Percentiles rank a stretch among this genome's conserved stretches.
phyloP scores from a whole-genome alignment of 2,888 invertebrate genomes.

The Neoscelio sp. region DNA sequence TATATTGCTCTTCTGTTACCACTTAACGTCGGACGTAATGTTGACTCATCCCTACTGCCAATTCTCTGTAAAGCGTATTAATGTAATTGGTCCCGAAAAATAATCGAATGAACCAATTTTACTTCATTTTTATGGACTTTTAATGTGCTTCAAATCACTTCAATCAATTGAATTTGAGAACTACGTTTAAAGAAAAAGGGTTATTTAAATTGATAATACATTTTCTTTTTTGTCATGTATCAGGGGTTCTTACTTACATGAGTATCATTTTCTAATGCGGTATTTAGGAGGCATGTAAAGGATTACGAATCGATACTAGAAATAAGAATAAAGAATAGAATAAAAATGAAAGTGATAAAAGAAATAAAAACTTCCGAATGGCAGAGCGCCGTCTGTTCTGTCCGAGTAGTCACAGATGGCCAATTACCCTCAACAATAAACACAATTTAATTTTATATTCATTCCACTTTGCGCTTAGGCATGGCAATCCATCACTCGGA shows the following conservation, averaged over 20 bases:
- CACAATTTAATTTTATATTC: slow-evolving; percentile 81
- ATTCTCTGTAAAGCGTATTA: slow-evolving; percentile 51
- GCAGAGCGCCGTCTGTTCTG: slow-evolving; percentile 56
- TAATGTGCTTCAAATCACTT: slow-evolving; percentile 42
- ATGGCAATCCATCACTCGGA: slow-evolving; percentile 77
- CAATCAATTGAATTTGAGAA: not conserved
- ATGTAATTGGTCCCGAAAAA: slow-evolving; percentile 62
- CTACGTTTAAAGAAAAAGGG: too few relatives aligned
- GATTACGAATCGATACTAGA: slow-evolving; percentile 3
- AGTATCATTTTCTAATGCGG: too few relatives aligned
- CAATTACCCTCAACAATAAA: slow-evolving; percentile 81
- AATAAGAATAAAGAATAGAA: slow-evolving; percentile 17
- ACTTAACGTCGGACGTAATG: slow-evolving; percentile 55
- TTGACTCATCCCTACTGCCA: slow-evolving; percentile 64
- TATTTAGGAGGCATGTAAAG: too few relatives aligned
- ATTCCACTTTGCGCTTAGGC: slow-evolving; percentile 79
- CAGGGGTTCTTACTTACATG: too few relatives aligned
- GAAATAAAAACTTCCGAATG: slow-evolving; percentile 7
- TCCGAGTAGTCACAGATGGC: slow-evolving; percentile 79
- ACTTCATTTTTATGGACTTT: slow-evolving; percentile 37
- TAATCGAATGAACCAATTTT: slow-evolving; percentile 10
- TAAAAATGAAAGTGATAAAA: slow-evolving; percentile 27
- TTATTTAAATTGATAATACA: too few relatives aligned
- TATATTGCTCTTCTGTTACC: slow-evolving; percentile 62
- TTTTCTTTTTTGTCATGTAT: slow-evolving; percentile 20